phyloP scores from a whole-genome alignment of 2,113 vertebrate species.

The Ondatra zibethicus region DNA sequence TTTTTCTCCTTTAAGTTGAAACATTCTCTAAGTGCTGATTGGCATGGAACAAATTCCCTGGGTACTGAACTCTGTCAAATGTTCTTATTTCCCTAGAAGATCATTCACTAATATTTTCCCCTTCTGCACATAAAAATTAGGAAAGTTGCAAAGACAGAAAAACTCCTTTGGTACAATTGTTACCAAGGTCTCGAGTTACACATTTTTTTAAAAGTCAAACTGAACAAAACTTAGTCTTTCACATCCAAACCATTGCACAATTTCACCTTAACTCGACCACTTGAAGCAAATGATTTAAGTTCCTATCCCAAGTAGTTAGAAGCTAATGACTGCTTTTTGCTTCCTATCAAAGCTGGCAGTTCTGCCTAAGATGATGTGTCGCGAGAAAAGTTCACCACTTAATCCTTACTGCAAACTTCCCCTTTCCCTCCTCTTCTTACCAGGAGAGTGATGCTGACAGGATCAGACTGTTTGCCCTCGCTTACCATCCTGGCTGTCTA shows the following conservation, averaged over 20 bases:
- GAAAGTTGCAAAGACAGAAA: conserved; percentile 24
- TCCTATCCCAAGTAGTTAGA: conserved; percentile 69
- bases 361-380: conserved; percentile 55
- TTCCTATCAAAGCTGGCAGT: conserved; percentile 70
- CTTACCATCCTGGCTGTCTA: conserved; percentile 78
- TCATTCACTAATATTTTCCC: neutral
- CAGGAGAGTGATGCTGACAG: conserved; percentile 79
- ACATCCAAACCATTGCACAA: conserved; percentile 6
- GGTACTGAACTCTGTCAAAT: conserved; percentile 5
- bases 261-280: conserved; percentile 61
- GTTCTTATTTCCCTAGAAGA: neutral
- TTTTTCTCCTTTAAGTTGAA: conserved; percentile 13
- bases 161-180: neutral
- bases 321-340: conserved; percentile 66
- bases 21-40: neutral
- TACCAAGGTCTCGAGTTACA: neutral
- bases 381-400: conserved; percentile 73
- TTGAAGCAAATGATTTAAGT: conserved; percentile 76
- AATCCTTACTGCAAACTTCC: conserved; percentile 81
- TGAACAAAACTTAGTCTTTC: conserved; percentile 36
- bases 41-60: neutral
- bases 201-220: neutral
- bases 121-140: neutral
- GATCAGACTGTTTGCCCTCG: conserved; percentile 80
- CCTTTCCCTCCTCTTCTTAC: conserved; percentile 71